Base-by-base conservation (phyloP, 2,797 vertebrate genomes). In the Chromis chromis region DNA sequence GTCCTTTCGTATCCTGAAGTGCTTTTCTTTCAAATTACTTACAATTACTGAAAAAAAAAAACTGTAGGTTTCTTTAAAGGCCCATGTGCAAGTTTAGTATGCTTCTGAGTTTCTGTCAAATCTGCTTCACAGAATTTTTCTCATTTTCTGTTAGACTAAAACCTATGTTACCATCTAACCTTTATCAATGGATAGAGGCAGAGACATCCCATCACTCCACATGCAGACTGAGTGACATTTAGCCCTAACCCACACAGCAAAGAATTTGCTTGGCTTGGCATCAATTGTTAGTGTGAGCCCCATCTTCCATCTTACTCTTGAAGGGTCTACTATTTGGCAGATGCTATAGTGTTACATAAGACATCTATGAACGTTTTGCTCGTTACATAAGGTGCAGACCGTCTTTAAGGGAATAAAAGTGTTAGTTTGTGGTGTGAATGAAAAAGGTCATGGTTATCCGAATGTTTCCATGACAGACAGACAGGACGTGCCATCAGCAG, bases 241-340 rank as follows among this genome's bases (percentile, higher is more conserved):
- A 78, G 64, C 59, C 9, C 60, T 48, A 58, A 82, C 27, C 71
- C 24, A 64, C 50, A 69, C 25, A 52, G 69, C 44, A 27, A 81
- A 81, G 55, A 79, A 79, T 82, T 62, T 66, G 63, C 78, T 85
- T 81, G 72, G 64, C 71, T 87, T 89, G 84, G 78, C 84, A 85
- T 75, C 19, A 56, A 4, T 49, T 63, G 70, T 17, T 68, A 48
- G 64, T 44, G 27, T 62, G 59, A 83, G 50, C 58, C 62, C 57
- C 60, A 65, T 89, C 86, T 81, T 92, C 84, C 78, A 78, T 85
- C 79, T 69, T 70, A 59, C 54, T 77, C 27, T 72, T 82, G 52
- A 79, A 88, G 74, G 74, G 71, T 87, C 72, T 82, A 57, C 68
- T 77, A 63, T 83, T 89, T 92, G 89, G 88, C 89, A 88, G 81